These are phyloP conservation scores for Euphonia xanthogaster DNA, from an alignment of 2,797 vertebrate genomes.

Conservation along the genomic window DNA sequence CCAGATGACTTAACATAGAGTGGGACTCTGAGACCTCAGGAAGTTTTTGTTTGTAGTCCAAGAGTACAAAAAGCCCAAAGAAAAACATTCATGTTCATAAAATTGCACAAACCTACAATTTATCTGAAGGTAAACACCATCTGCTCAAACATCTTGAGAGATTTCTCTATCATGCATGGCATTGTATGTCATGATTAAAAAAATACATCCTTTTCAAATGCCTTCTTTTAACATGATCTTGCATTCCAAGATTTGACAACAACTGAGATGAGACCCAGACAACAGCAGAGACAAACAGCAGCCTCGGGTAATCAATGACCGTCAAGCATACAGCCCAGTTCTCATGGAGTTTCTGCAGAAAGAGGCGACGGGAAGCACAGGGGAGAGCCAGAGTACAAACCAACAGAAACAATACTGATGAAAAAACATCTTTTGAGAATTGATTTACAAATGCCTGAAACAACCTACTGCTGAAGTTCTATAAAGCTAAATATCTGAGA, in stretches of 20 bases:
- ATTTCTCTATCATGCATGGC: fast-evolving
- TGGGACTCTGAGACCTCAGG: neutral
- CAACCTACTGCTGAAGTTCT: neutral
- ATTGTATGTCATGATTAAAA: neutral
- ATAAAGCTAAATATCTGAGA: neutral
- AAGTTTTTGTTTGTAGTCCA: neutral
- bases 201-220: neutral
- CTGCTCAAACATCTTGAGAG: neutral
- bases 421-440: neutral
- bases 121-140: neutral
- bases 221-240: neutral
- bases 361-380: neutral
- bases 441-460: neutral
- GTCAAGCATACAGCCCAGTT: neutral
- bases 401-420: neutral
- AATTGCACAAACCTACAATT: neutral
- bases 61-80: neutral
- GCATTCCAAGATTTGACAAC: neutral
- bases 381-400: neutral
- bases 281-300: neutral
- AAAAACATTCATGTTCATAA: neutral
- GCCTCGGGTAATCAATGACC: neutral
- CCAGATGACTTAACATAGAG: neutral
- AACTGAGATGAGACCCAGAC: neutral
- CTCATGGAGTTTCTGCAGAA: neutral